Evolutionary conservation across 2,797 vertebrate species (phyloP).

Genomic region (Dallia pectoralis): DNA sequence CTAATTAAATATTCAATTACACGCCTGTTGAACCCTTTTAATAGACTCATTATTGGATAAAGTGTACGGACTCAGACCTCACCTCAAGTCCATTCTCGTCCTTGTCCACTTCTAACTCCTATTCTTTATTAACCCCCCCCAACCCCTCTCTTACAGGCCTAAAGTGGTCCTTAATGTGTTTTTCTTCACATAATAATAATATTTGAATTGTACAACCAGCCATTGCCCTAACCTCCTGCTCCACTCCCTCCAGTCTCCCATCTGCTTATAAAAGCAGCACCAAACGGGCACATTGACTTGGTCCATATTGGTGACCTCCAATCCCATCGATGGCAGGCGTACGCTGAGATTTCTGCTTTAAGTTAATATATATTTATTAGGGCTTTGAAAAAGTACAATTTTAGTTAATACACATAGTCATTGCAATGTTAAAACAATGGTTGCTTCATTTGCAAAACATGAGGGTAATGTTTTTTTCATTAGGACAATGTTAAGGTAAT

Average conservation of each 20-base stretch:
- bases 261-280: neutral
- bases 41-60: constrained; percentile 74
- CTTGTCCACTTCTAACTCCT: constrained; percentile 64
- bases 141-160: constrained; percentile 38
- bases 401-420: too few species aligned
- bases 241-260: constrained; percentile 29
- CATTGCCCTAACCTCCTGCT: constrained; percentile 36
- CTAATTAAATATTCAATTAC: constrained; percentile 77
- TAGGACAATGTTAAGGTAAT: too few species aligned
- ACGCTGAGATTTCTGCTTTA: too few species aligned
- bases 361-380: too few species aligned
- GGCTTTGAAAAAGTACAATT: too few species aligned
- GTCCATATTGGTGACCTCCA: constrained; percentile 31
- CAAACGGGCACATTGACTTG: neutral
- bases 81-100: constrained; percentile 50
- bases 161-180: constrained; percentile 38
- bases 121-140: constrained; percentile 44
- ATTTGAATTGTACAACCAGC: constrained; percentile 40
- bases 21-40: constrained; percentile 76
- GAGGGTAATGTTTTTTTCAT: too few species aligned
- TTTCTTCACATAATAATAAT: constrained; percentile 47
- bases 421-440: too few species aligned
- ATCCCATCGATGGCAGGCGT: constrained; percentile 11
- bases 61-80: constrained; percentile 56
- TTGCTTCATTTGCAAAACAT: too few species aligned